These are phyloP conservation scores for Pachycephus smyrnensis DNA, from an alignment of 2,888 invertebrate species.

Conservation along the genomic window DNA sequence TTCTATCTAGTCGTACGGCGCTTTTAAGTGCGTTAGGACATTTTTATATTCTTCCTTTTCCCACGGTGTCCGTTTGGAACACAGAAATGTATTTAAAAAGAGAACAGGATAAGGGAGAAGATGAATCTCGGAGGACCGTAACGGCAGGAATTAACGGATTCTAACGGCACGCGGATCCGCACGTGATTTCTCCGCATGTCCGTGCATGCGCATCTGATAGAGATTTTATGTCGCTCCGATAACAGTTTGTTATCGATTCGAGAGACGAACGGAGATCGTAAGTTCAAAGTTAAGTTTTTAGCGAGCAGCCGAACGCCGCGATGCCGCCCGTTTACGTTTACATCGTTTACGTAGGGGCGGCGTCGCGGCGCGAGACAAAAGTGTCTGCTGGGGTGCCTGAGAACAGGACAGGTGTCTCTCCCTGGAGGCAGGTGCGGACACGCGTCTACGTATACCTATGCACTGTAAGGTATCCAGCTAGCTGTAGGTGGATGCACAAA, in stretches of 20 bases:
- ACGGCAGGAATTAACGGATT: not conserved
- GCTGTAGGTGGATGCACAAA: not conserved
- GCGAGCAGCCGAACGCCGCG: not conserved
- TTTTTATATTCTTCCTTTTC: too few relatives aligned
- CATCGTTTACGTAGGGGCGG: not conserved
- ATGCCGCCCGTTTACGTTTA: not conserved
- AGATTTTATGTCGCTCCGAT: too few relatives aligned
- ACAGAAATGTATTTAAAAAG: not conserved
- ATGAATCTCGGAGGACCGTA: not conserved
- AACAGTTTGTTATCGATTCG: too few relatives aligned
- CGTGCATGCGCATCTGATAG: too few relatives aligned
- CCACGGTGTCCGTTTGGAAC: too few relatives aligned
- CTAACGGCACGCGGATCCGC: not conserved
- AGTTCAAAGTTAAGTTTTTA: slow-evolving; percentile 25
- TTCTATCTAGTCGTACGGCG: too few relatives aligned
- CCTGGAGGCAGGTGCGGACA: slow-evolving; percentile 25
- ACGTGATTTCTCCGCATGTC: not conserved
- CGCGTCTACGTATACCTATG: not conserved
- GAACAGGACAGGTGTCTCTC: slow-evolving; percentile 33
- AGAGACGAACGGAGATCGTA: not conserved
- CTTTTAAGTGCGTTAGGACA: too few relatives aligned
- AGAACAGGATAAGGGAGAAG: not conserved
- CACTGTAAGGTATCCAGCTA: not conserved
- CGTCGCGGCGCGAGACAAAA: slow-evolving; percentile 14
- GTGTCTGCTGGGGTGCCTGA: slow-evolving; percentile 31